phyloP scores from a whole-genome alignment of 2,888 invertebrate genomes.

The Watsonalla cultraria region DNA sequence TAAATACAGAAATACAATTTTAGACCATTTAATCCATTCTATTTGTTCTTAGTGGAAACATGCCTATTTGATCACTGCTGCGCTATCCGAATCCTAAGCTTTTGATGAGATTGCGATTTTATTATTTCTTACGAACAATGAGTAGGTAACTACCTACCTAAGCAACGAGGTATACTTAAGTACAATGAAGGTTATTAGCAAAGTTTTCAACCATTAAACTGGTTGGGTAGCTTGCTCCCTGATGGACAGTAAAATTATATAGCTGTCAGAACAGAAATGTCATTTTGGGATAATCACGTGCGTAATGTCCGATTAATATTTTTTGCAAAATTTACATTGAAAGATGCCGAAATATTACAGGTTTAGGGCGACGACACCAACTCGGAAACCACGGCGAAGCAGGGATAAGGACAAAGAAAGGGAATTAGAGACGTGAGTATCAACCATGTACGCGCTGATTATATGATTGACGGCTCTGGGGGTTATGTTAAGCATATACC shows the following conservation, averaged over 20 bases:
- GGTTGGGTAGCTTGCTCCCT: conserved; percentile 31
- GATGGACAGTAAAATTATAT: conserved; percentile 37
- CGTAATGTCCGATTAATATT: conserved; percentile 20
- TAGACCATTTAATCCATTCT: no score
- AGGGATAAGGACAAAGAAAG: conserved; percentile 47
- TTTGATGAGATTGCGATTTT: no score
- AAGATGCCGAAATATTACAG: conserved; percentile 72
- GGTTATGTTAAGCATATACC: no score
- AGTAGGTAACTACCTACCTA: no score
- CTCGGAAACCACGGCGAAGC: conserved; percentile 46
- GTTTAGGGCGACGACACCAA: conserved; percentile 59
- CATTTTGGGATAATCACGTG: conserved; percentile 28
- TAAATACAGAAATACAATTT: no score
- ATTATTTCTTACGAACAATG: no score
- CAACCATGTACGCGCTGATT: background rate
- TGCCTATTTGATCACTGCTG: no score
- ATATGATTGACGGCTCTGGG: background rate
- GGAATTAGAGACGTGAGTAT: conserved; percentile 39
- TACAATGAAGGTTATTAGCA: no score
- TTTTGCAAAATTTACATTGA: conserved; percentile 54
- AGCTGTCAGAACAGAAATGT: conserved; percentile 19
- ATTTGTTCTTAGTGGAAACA: no score
- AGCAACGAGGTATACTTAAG: no score
- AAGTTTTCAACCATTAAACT: no score
- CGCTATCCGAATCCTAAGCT: no score